phyloP scores from a whole-genome alignment of 1,140 invertebrate genomes.

The Phthorimaea operculella region DNA sequence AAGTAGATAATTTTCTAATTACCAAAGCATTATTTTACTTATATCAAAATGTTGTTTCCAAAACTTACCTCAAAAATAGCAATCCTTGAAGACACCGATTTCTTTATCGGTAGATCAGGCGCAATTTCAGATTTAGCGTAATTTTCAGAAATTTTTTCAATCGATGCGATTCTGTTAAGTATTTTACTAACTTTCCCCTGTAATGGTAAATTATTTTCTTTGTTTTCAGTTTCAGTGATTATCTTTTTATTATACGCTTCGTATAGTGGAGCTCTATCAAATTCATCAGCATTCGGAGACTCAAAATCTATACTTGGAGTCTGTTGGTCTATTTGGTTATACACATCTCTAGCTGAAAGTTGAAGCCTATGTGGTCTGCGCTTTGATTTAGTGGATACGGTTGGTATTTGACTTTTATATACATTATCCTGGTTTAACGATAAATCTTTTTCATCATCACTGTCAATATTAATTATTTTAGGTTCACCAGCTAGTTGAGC shows the following conservation, averaged over 20 bases:
- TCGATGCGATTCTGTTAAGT: slow-evolving; percentile 32
- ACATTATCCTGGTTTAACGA: no score
- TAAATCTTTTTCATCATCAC: no score
- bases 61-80: slow-evolving; percentile 52
- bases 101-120: slow-evolving; percentile 30
- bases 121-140: slow-evolving; percentile 17
- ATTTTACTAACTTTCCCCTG: slow-evolving; percentile 44
- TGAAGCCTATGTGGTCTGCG: no score
- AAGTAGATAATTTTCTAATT: no score
- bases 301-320: neutral
- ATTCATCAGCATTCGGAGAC: neutral
- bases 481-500: no score
- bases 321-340: no score
- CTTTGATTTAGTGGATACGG: no score
- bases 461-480: no score
- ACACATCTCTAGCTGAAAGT: no score
- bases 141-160: slow-evolving; percentile 18
- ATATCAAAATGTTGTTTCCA: neutral
- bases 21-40: no score
- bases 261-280: neutral
- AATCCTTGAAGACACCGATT: slow-evolving; percentile 44
- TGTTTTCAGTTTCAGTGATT: neutral
- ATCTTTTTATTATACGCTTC: slow-evolving; percentile 1
- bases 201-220: neutral
- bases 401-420: no score